A percentile compares a stretch with the other conserved stretches of the same genome.
Conservation (phyloP, 37 sponge, comb jelly and placozoan genomes). For the Cliona cf. orientalis region DNA sequence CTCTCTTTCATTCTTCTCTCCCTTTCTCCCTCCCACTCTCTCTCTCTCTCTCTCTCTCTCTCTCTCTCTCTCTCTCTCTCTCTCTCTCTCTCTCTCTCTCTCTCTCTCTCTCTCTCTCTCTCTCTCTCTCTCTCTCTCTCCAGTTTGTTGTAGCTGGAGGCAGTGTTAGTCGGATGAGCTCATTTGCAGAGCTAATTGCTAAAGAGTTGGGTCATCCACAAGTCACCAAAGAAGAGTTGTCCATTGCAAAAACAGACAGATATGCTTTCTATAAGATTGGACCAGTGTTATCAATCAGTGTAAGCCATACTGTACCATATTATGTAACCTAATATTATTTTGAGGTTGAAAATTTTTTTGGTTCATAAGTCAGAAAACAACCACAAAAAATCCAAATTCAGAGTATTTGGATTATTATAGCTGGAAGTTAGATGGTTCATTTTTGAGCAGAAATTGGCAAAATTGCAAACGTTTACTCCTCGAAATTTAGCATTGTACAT, state of each 20-base stretch:
- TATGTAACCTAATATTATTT: background rate
- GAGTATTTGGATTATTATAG: too few species aligned
- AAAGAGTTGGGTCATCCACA: slow-evolving; percentile 51
- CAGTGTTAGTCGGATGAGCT: slow-evolving; percentile 79
- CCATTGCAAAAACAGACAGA: slow-evolving; percentile 83
- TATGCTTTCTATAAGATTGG: slow-evolving; percentile 92
- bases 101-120: background rate
- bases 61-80: background rate
- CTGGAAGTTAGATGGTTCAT: too few species aligned
- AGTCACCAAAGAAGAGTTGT: slow-evolving; percentile 32
- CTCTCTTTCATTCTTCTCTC: background rate
- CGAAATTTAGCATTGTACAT: too few species aligned
- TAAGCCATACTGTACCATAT: slow-evolving; percentile 71
- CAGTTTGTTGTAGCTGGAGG: slow-evolving; percentile 96
- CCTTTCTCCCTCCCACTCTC: background rate
- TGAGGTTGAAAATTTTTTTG: background rate
- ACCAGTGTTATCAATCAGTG: slow-evolving; percentile 87
- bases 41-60: background rate
- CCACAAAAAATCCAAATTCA: too few species aligned
- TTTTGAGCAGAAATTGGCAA: too few species aligned
- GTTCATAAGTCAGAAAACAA: background rate
- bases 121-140: background rate
- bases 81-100: background rate
- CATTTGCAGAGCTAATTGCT: slow-evolving; percentile 73
- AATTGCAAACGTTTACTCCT: too few species aligned